phyloP scores from a whole-genome alignment of 1,140 invertebrate species.

The Araneus ventricosus region DNA sequence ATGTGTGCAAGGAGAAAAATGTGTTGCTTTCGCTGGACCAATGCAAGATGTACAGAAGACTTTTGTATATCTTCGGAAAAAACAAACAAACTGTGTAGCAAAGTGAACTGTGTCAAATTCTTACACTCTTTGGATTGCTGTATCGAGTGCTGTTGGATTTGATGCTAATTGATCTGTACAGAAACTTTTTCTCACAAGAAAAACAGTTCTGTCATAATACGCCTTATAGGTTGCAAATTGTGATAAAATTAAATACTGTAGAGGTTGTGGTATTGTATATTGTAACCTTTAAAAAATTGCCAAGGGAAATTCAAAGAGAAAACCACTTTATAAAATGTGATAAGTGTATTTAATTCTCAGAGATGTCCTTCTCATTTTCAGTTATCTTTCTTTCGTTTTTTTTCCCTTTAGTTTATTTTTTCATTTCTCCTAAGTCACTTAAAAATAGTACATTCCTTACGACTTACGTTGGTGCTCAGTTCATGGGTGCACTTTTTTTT shows the following conservation, averaged over 20 bases:
- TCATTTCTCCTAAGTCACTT: constrained; percentile 62
- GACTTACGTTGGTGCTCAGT: constrained; percentile 71
- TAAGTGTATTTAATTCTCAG: constrained; percentile 74
- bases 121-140: constrained; percentile 38
- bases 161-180: constrained; percentile 60
- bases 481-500: constrained; percentile 63
- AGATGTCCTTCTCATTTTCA: constrained; percentile 52
- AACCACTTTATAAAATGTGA: constrained; percentile 72
- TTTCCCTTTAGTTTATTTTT: neutral
- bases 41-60: constrained; percentile 70
- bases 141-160: constrained; percentile 51
- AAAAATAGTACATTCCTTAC: constrained; percentile 74
- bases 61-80: constrained; percentile 68
- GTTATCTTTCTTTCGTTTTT: neutral
- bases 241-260: constrained; percentile 74
- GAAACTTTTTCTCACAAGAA: constrained; percentile 72
- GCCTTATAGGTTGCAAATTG: constrained; percentile 74
- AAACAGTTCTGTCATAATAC: constrained; percentile 72
- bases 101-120: constrained; percentile 66
- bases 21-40: constrained; percentile 60
- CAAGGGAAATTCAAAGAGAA: constrained; percentile 64
- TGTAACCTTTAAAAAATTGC: constrained; percentile 72
- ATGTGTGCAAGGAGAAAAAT: constrained; percentile 44
- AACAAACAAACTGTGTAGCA: constrained; percentile 29
- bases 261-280: constrained; percentile 73